Base-by-base conservation (phyloP, 2,113 vertebrate species). In the Pipra filicauda region DNA sequence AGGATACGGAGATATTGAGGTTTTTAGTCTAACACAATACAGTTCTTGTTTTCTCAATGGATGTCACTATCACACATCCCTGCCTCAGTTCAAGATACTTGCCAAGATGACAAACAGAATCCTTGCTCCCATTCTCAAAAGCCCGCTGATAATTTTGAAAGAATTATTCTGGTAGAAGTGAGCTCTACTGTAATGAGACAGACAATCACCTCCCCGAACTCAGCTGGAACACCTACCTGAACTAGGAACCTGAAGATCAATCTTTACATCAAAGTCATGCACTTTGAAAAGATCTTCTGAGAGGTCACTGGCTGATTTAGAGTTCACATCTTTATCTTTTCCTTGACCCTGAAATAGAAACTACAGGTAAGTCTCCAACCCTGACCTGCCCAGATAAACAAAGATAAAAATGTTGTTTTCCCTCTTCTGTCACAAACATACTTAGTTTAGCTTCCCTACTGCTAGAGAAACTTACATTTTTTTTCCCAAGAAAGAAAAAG, bases 211-310 rank as follows among this genome's bases (percentile, higher is more conserved):
- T 48, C 13, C 49, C 23, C 41, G 54, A 24, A 82, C 15, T 57
- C 69, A 83, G 48, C 26, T 35, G 51, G 12, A 69, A 79, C 61
- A 93, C 98, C 81, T 85, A 99, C 99, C 99, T 98, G 99, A 99
- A 92, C 99, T 99, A 71, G 99, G 99, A 98, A 99, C 99, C 97
- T 99, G 99, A 66, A 99, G 98, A 97, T 99, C 99, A 88, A 99
- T 99, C 97, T 99, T 99, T 72, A 99, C 99, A 89, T 99, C 99
- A 78, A 99, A 99, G 95, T 99, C 99, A 21, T 99, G 99, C 77
- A 99, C 99, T 99, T 99, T 99, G 97, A 99, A 99, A 85, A 99
- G 98, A 94, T 99, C 99, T 97, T 99, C 99, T 26, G 99, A 99
- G 97, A 99, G 99, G 97, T 99, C 99, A 91, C 98, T 99, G 97